Evolutionary conservation across 2,888 invertebrate genomes (phyloP), one percentile per base, ranked within the genome.

Genomic region (Shargacucullia verbasci): DNA sequence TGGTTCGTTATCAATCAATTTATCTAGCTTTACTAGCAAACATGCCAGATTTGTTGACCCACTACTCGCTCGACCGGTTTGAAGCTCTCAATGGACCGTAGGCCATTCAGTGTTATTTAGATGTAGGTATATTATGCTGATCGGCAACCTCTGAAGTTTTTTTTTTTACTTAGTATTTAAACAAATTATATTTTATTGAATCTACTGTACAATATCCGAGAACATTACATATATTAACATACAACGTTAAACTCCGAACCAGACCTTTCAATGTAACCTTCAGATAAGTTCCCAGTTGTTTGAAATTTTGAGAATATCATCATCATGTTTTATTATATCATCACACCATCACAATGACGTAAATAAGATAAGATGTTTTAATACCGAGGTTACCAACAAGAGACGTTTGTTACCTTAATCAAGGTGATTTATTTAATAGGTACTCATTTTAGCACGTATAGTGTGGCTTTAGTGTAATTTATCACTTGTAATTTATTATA

Each of bases 1-100:
- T 81, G 78, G 81, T 83, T 84, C 81, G 80, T 90, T 91, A 91
- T 92, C 92, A 88, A 89, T 91, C 91, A 91, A 91, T 91, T 91
- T 88, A 92, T 91, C 91, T 89, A 84, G 80, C 81, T 82, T 86
- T 84, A 81, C 82, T 75, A 77, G 82, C 84, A 80, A 83, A 82
- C 81, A 83, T 83, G 79, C 76, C 78, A 82, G 85, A 89, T 88
- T 85, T 88, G 85, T 86, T 88, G 85, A 87, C 85, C 87, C 80
- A 87, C 85, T 84, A 81, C 79, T 84, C 70, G 69, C 73, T 55
- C 64, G 76, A 89, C 91, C 86, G 89, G 90, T 90, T 87, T 70
- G 67, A 43, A 68, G 73, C 80, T 74, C 81, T 86, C 84, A 85
- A 88, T 84, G 85, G 80, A 85, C 75, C 77, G 78, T 77, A 79